Evolutionary conservation across 2,888 invertebrate genomes (phyloP), one percentile per base, ranked within the genome.

Genomic region (Diaprepes abbreviatus): DNA sequence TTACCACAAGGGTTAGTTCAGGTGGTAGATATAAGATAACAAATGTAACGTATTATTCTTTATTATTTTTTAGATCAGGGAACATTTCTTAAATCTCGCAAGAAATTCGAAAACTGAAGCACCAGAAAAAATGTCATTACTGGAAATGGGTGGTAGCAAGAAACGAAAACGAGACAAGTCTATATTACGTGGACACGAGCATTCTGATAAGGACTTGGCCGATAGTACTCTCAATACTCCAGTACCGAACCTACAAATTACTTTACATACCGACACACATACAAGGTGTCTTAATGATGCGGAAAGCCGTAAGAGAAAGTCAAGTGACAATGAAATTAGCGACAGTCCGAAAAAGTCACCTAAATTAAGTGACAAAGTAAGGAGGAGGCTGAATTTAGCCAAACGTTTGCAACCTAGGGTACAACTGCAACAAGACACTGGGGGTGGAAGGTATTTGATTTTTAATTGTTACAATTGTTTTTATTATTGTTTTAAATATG

Each of bases 61-160:
- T 24, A 24, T 24, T 4, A 24, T 24, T 24, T 68, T 81, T 79
- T 35, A 69, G 69, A 76, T 83, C 45, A 78, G 80, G 43, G 75
- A 80, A 63, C 81, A 83, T 64, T 83, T 82, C 73, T 59, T 79
- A 33, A 73, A 77, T 50, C 70, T 81, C 10, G 38, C 64, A n/a
- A 38, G 52, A 17, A 19, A 64, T 33, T 68, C 69, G 9, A 63
- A 68, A 55, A 28, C 67, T 12, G 16, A 38, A 16, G 19, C 19
- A 52, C n/a, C 19, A 19, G 33, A 36, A 14, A 48, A 52, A 65
- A 36, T 14, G 45, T 73, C 75, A 16, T 63, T 80, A 50, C 21
- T 75, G 31, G 74, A 80, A 74, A 78, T 79, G 78, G 80, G 78
- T 3, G 79, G 78, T 12, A 73, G 75, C 14, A 80, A 76, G 58